Evolutionary conservation across 2,113 vertebrate genomes (phyloP).

Genomic region (Scomber japonicus): DNA sequence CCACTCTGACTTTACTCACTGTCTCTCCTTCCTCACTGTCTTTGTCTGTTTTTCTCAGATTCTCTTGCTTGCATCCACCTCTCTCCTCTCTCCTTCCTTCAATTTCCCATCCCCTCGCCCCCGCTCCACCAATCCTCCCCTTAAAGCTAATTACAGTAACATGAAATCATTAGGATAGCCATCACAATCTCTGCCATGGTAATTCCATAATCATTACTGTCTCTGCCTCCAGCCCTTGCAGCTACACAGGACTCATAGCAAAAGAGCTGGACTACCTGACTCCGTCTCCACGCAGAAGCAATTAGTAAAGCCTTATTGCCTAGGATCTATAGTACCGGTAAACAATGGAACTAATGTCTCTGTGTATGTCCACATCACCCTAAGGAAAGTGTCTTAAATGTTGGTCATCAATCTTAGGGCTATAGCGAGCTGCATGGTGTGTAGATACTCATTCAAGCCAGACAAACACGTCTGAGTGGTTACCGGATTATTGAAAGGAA

Average conservation of each 20-base stretch:
- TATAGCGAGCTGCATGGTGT: not conserved
- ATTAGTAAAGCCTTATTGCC: slow-evolving; percentile 73
- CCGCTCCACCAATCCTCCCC: slow-evolving; percentile 37
- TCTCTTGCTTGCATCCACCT: slow-evolving; percentile 15
- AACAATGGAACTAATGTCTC: slow-evolving; percentile 71
- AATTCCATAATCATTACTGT: slow-evolving; percentile 75
- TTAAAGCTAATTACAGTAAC: slow-evolving; percentile 76
- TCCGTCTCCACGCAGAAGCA: slow-evolving; percentile 55
- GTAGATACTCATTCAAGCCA: slow-evolving; percentile 1
- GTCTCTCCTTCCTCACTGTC: slow-evolving; percentile 34
- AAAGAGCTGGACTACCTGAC: slow-evolving; percentile 53
- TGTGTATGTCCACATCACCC: slow-evolving; percentile 46
- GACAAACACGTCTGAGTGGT: not conserved
- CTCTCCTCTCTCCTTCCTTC: slow-evolving; percentile 17
- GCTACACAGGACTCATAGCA: slow-evolving; percentile 35
- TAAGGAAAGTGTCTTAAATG: slow-evolving; percentile 31
- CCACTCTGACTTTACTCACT: slow-evolving; percentile 44
- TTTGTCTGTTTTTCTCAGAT: slow-evolving; percentile 30
- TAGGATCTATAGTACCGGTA: slow-evolving; percentile 64
- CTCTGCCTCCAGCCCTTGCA: slow-evolving; percentile 54
- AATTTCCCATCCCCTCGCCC: slow-evolving; percentile 15
- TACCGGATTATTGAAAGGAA: slow-evolving; percentile 4
- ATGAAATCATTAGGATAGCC: slow-evolving; percentile 79
- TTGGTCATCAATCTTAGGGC: slow-evolving; percentile 37
- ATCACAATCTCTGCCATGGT: slow-evolving; percentile 74